Base-by-base conservation (phyloP, 2,113 vertebrate species). In the Choloepus hoffmanni region DNA sequence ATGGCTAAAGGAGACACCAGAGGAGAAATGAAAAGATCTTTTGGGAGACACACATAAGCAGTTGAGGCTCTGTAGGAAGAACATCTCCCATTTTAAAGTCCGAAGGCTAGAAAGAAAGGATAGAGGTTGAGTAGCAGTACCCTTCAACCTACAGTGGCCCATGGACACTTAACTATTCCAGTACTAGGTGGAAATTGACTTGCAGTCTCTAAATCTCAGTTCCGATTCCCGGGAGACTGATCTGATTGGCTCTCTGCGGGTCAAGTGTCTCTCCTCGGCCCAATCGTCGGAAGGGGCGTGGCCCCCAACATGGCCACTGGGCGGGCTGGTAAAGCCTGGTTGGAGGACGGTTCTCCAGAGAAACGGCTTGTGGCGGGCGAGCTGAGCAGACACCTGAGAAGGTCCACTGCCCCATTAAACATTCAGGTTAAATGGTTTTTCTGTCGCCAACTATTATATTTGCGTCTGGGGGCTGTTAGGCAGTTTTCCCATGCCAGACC, bases 1-100 rank as follows among this genome's bases (percentile, higher is more conserved):
- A 45, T 45, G 43, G 43, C 43, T 45, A 45, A 45, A 45, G 43
- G 43, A 45, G 43, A 28, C 30, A 73, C 67, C 45, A 28, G 9
- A 85, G 78, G 58, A 85, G 78, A 97, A 85, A 76, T 45, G 78
- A 60, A 86, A 67, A 21, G 24, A n/a, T 92, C 79, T 77, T 65
- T 50, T 58, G 40, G 79, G 26, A 85, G 76, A 67, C 13, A 72
- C 3, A 53, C 2, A 6, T 50, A 58, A 30, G 77, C 8, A 83
- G 13, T 28, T 79, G 43, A 62, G 33, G 36, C 43, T 89, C 33
- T 60, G 1, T 77, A 45, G 36, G 48, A 82, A 58, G 45, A 60
- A 48, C 24, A 45, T 21, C 7, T 92, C 11, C 24, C 26, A 85
- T 89, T 84, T 89, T 74, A 50, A 79, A 82, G 48, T 82, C 94